These are phyloP conservation scores for Apostichopus leukothele DNA, from an alignment of 53 echinoderm and acorn worm species.

Conservation along the genomic window DNA sequence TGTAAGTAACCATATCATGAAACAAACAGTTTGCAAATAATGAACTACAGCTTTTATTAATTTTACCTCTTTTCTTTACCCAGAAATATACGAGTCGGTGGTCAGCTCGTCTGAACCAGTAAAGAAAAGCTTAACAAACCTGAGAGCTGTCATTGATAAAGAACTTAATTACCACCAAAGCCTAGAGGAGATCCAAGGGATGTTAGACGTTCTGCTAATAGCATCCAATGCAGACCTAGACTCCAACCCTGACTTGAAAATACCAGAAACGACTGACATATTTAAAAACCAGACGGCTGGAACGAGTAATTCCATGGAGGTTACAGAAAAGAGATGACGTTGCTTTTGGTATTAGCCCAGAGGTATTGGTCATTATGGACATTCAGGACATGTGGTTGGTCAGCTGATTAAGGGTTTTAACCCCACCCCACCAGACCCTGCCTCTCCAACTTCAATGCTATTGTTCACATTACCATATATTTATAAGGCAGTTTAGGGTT, in stretches of 20 bases:
- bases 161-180: slow-evolving; percentile 86
- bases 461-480: too few relatives aligned
- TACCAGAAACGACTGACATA: neutral
- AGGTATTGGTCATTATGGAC: neutral
- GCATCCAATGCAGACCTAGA: slow-evolving; percentile 61
- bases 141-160: slow-evolving; percentile 60
- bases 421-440: too few relatives aligned
- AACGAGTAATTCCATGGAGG: neutral
- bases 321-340: neutral
- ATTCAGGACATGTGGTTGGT: too few relatives aligned
- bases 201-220: slow-evolving; percentile 86
- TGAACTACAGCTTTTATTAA: too few relatives aligned
- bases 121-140: slow-evolving; percentile 60
- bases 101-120: slow-evolving; percentile 70
- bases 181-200: slow-evolving; percentile 81
- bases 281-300: neutral
- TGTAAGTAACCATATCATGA: too few relatives aligned
- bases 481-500: too few relatives aligned
- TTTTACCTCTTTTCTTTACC: slow-evolving; percentile 1
- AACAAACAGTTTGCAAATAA: too few relatives aligned
- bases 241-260: slow-evolving; percentile 8
- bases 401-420: too few relatives aligned
- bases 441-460: too few relatives aligned
- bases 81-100: slow-evolving; percentile 90
- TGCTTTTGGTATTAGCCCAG: neutral